Conservation (phyloP, 2,797 vertebrate genomes). For the Hydrophis major region DNA sequence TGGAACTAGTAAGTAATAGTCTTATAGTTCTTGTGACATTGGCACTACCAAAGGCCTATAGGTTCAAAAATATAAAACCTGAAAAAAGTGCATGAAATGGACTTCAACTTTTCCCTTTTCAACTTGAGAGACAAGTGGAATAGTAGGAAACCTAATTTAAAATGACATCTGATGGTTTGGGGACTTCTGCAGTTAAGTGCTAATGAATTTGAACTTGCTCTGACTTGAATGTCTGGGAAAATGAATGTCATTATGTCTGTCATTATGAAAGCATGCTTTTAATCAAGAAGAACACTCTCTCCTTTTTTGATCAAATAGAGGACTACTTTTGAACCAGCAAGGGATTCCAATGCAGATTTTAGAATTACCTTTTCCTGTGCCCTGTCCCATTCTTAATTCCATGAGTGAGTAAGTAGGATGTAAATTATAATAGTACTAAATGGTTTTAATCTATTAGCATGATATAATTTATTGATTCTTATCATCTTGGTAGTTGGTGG, state of each 20-base stretch:
- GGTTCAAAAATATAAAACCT: not conserved
- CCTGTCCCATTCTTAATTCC: not conserved
- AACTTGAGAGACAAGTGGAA: not conserved
- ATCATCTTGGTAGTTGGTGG: not conserved
- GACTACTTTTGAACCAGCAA: not conserved
- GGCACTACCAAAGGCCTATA: not conserved
- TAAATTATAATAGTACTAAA: not conserved
- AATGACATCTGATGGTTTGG: constrained; percentile 1
- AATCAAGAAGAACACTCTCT: not conserved
- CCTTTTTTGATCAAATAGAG: too few species aligned
- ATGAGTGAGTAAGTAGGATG: not conserved
- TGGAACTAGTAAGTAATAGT: not conserved
- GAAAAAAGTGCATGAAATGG: not conserved
- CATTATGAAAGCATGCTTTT: constrained; percentile 1
- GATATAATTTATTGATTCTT: not conserved
- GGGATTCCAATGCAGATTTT: not conserved
- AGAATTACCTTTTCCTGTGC: not conserved
- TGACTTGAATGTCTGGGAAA: not conserved
- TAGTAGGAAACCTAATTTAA: constrained; percentile 13
- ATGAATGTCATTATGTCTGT: not conserved
- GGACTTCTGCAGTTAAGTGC: constrained; percentile 16
- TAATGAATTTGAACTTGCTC: constrained; percentile 18
- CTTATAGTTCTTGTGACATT: not conserved
- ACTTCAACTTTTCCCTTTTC: not conserved
- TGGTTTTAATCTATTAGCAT: not conserved